These are phyloP conservation scores for Homarus gammarus DNA, from an alignment of 2,888 invertebrate genomes.

Conservation along the genomic window DNA sequence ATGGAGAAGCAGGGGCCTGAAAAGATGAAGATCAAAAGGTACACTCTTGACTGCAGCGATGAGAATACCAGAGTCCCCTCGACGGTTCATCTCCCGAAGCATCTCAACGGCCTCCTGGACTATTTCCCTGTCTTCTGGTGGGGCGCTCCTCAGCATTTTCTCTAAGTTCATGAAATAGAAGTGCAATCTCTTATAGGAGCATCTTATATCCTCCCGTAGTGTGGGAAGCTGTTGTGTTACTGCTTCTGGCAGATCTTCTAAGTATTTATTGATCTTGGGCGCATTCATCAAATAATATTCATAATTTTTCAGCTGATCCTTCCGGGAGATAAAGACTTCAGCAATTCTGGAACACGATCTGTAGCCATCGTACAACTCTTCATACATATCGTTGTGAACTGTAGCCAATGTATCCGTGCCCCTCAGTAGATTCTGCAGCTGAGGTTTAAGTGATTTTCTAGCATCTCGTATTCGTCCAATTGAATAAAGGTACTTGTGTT, in stretches of 20 bases:
- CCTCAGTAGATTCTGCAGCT: slow-evolving; percentile 18
- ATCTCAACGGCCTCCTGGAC: slow-evolving; percentile 9
- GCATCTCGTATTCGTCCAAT: neutral
- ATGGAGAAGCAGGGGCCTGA: slow-evolving; percentile 23
- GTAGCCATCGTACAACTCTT: neutral
- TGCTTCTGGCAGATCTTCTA: slow-evolving; percentile 1
- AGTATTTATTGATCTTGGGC: neutral
- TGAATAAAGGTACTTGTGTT: neutral
- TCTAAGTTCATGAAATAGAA: slow-evolving; percentile 41
- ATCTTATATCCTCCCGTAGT: slow-evolving; percentile 10
- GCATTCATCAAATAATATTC: slow-evolving; percentile 36
- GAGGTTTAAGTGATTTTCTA: slow-evolving; percentile 1
- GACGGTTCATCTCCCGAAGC: slow-evolving; percentile 4
- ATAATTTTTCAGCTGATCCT: slow-evolving; percentile 13
- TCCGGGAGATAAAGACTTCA: neutral
- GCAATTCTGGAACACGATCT: slow-evolving; percentile 28
- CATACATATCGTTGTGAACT: slow-evolving; percentile 26
- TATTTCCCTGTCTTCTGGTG: neutral
- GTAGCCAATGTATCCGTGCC: neutral
- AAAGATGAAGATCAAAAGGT: slow-evolving; percentile 23
- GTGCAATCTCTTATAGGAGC: slow-evolving; percentile 32
- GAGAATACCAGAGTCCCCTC: slow-evolving; percentile 20
- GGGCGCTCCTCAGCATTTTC: neutral
- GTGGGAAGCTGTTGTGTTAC: neutral
- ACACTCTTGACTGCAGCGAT: slow-evolving; percentile 10